Evolutionary conservation across 2,888 invertebrate species (phyloP).

Genomic region (Crioceris asparagi): DNA sequence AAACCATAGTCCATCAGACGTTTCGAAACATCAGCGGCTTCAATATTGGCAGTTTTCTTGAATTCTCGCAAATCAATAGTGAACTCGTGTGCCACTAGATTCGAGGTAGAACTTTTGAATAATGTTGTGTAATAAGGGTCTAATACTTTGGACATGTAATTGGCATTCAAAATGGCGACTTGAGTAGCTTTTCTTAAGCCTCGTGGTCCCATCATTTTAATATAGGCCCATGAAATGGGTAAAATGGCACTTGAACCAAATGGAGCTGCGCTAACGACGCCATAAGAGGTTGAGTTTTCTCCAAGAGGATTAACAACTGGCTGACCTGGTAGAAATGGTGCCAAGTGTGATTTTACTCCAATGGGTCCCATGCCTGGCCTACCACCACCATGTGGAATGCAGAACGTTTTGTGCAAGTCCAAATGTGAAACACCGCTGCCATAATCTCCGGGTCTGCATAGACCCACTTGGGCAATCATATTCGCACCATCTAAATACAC

Average conservation of each 20-base stretch:
- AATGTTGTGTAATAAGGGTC: slow-evolving; percentile 80
- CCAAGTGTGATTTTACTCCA: slow-evolving; percentile 91
- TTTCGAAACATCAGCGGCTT: slow-evolving; percentile 96
- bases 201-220: slow-evolving; percentile 87
- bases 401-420: slow-evolving; percentile 97
- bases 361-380: slow-evolving; percentile 99
- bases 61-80: slow-evolving; percentile 91
- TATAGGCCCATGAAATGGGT: slow-evolving; percentile 97
- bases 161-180: slow-evolving; percentile 95
- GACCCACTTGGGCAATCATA: slow-evolving; percentile 97
- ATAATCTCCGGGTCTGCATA: slow-evolving; percentile 97
- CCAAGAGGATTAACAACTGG: slow-evolving; percentile 73
- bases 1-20: slow-evolving; percentile 96
- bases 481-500: slow-evolving; percentile 99
- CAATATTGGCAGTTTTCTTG: slow-evolving; percentile 88
- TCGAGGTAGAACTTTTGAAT: slow-evolving; percentile 63
- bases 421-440: slow-evolving; percentile 98
- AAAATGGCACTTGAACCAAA: slow-evolving; percentile 95
- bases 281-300: slow-evolving; percentile 52
- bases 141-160: slow-evolving; percentile 92
- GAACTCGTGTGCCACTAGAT: slow-evolving; percentile 92
- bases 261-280: slow-evolving; percentile 92
- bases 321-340: slow-evolving; percentile 91
- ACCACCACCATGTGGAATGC: slow-evolving; percentile 98
- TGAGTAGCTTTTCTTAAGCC: slow-evolving; percentile 87